Percentiles rank a stretch among this genome's conserved stretches.
Conservation (phyloP, 2,113 vertebrate genomes). For the Microtus montanus region DNA sequence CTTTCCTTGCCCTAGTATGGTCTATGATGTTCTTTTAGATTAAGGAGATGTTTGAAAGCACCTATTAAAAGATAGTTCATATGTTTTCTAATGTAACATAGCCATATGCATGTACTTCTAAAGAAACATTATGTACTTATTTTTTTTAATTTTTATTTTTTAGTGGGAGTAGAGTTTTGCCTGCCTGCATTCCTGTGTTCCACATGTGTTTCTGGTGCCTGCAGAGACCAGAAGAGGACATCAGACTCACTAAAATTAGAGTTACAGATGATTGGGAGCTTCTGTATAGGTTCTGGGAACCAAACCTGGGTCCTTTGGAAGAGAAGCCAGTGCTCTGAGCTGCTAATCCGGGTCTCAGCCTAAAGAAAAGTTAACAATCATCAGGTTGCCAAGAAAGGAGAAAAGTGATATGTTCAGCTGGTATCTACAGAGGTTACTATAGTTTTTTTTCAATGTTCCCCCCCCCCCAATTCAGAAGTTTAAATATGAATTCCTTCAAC, state of each 20-base stretch:
- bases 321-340: neutral
- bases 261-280: neutral
- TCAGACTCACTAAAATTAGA: no score
- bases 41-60: slow-evolving; percentile 39
- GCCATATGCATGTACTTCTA: neutral
- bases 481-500: slow-evolving; percentile 45
- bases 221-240: neutral
- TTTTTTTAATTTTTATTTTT: neutral
- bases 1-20: neutral
- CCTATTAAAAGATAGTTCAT: slow-evolving; percentile 19
- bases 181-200: neutral
- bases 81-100: slow-evolving; percentile 30
- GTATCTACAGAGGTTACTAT: slow-evolving; percentile 46
- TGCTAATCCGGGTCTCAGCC: neutral
- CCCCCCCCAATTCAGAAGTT: neutral
- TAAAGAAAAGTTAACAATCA: slow-evolving; percentile 57
- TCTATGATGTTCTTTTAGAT: neutral
- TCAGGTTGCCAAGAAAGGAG: slow-evolving; percentile 52
- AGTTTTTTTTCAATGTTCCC: neutral
- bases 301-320: neutral
- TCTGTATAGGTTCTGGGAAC: neutral
- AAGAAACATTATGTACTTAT: neutral
- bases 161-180: no score
- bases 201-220: neutral
- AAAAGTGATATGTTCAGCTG: slow-evolving; percentile 52